A percentile compares a stretch with the other conserved stretches of the same genome.
phyloP scores from a whole-genome alignment of 1,140 invertebrate genomes.

The Drosophila punjabiensis region DNA sequence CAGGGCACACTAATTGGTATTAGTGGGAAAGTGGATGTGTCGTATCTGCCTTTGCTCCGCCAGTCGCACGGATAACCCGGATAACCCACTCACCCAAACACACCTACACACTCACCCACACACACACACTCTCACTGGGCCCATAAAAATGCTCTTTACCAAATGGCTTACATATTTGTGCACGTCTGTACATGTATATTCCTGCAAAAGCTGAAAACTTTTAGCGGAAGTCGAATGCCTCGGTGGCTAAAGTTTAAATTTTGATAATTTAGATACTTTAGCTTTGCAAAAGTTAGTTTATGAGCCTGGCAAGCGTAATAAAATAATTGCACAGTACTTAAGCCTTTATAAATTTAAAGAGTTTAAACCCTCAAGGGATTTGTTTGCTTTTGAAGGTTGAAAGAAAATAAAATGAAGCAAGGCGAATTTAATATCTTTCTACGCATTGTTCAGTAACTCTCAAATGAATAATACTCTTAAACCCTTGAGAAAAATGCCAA shows the following conservation, averaged over 20 bases:
- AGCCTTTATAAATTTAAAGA: neutral
- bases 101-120: constrained; percentile 6
- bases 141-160: constrained; percentile 53
- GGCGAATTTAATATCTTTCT: neutral
- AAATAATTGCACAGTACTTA: constrained; percentile 20
- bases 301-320: neutral
- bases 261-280: constrained; percentile 33
- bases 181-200: constrained; percentile 1
- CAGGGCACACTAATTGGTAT: constrained; percentile 77
- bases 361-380: neutral
- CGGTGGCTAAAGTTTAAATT: constrained; percentile 27
- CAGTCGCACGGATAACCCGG: constrained; percentile 25
- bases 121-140: constrained; percentile 17
- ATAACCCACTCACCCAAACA: constrained; percentile 48
- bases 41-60: constrained; percentile 49
- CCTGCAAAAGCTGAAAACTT: constrained; percentile 19
- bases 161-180: constrained; percentile 35
- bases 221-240: constrained; percentile 23
- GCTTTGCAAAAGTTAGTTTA: constrained; percentile 8
- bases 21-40: constrained; percentile 71
- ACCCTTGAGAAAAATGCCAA: neutral
- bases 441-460: neutral
- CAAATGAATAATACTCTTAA: neutral
- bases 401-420: neutral
- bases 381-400: neutral